Base-by-base conservation (phyloP, 2,797 vertebrate species). In the Pagetopsis macropterus region DNA sequence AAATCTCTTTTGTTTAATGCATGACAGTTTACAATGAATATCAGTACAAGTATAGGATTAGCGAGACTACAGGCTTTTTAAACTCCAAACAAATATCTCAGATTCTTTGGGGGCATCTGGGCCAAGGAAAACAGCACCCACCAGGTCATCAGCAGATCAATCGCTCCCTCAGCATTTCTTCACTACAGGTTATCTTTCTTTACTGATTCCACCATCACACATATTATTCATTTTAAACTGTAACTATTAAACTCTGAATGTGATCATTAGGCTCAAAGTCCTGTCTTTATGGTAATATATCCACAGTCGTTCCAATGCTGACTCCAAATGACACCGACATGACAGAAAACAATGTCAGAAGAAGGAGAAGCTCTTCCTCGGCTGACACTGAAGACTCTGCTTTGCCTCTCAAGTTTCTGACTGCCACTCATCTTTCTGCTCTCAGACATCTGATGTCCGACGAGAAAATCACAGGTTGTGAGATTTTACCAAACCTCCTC, bases 391-490 rank as follows among this genome's bases (percentile, higher is more conserved):
- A 41, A 12, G 44, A 51, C n/a, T 54, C 37, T 4, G 46, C 10
- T 65, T 56, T 75, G 6, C 64, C 60, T 10, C 41, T 58, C 4
- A 48, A 45, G 2, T 37, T 83, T 49, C 55, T 87, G 65, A 74
- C 61, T 1, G 37, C 15, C 2, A 44, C 83, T 62, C 79, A 89
- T 46, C 84, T 91, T 0, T 65, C 88, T 1, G 40, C 61, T 45
- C 89, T 91, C 33, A 79, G 57, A 76, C 56, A 77, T 70, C 77
- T 90, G 70, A 3, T 88, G 40, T 90, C 88, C 10, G 48, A 87
- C 16, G 81, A 72, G 55, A 92, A 85, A 78, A 83, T 77, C 27
- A 88, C 88, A 90, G 83, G 89, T 91, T 52, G 27, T 9, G 3
- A 19, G 70, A 44, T 13, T 27, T 50, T 60, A 17, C 40, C 51